A percentile compares a stretch with the other conserved stretches of the same genome.
Conservation (phyloP, 2,113 vertebrate species). For the Poeciliopsis occidentalis region DNA sequence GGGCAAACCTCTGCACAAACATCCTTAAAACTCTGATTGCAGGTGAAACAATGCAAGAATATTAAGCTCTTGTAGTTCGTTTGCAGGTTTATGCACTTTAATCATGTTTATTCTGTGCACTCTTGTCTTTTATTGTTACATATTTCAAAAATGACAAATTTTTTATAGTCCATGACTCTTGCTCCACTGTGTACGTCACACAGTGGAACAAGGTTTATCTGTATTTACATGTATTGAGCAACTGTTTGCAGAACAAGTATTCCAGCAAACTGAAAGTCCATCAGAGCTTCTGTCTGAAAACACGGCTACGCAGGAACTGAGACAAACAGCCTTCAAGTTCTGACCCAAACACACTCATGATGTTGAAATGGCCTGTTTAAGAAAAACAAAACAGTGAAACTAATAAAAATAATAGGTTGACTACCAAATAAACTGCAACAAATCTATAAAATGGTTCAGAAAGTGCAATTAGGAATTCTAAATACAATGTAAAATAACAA, state of each 20-base stretch:
- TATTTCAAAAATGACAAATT: too few species aligned
- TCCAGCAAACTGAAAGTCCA: slow-evolving; percentile 2
- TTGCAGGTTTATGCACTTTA: too few species aligned
- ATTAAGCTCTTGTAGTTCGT: not conserved
- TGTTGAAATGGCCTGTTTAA: not conserved
- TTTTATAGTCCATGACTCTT: too few species aligned
- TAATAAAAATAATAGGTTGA: too few species aligned
- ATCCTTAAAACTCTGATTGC: not conserved
- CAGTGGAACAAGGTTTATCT: not conserved
- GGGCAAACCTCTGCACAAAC: not conserved
- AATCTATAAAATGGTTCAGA: too few species aligned
- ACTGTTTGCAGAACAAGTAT: slow-evolving; percentile 36
- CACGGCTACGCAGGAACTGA: not conserved
- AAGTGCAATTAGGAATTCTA: too few species aligned
- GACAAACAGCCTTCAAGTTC: slow-evolving; percentile 37
- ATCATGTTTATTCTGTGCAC: not conserved
- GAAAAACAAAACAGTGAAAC: not conserved
- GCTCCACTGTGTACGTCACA: not conserved
- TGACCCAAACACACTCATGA: not conserved
- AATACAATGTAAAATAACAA: too few species aligned
- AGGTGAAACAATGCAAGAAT: not conserved
- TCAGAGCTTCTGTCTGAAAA: not conserved
- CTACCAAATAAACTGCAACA: too few species aligned
- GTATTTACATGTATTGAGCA: not conserved
- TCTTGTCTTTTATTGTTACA: not conserved